A percentile compares a stretch with the other conserved stretches of the same genome.
Evolutionary conservation across 2,113 vertebrate genomes (phyloP).

Genomic region (Seriola rivoliana): DNA sequence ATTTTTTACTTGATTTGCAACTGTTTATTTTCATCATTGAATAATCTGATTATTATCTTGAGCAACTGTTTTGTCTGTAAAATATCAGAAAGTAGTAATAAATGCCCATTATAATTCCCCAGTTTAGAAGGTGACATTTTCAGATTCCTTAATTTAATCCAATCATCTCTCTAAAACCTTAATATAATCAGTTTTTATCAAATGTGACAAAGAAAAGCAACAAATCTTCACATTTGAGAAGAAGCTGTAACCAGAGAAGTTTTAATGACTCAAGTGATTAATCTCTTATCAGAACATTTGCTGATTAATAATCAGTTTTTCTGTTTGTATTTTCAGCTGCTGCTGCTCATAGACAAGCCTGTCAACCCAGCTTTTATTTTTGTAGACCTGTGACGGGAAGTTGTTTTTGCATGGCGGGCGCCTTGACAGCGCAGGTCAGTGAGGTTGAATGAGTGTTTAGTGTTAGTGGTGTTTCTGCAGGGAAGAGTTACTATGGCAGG

Average conservation of each 20-base stretch:
- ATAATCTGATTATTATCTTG: too few species aligned
- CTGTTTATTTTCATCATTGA: too few species aligned
- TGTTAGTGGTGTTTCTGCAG: conserved; percentile 22
- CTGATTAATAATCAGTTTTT: too few species aligned
- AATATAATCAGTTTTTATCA: background rate
- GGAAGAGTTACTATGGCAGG: conserved; percentile 51
- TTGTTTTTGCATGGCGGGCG: background rate
- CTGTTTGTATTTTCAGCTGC: background rate
- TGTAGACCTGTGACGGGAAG: conserved; percentile 39
- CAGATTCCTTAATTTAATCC: background rate
- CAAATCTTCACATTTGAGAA: background rate
- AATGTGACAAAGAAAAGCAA: background rate
- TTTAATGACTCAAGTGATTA: background rate
- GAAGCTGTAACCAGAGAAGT: background rate
- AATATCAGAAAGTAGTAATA: too few species aligned
- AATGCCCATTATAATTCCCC: background rate
- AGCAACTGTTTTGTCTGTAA: background rate
- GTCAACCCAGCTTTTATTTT: conserved; percentile 22
- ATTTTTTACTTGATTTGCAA: too few species aligned
- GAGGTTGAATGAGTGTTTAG: conserved; percentile 48
- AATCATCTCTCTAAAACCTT: background rate
- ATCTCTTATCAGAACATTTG: background rate
- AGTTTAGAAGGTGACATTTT: too few species aligned
- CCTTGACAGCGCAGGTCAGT: conserved; percentile 36
- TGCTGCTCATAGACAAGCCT: background rate